Conservation (phyloP, 2,113 vertebrate genomes). For the Mellivora capensis region DNA sequence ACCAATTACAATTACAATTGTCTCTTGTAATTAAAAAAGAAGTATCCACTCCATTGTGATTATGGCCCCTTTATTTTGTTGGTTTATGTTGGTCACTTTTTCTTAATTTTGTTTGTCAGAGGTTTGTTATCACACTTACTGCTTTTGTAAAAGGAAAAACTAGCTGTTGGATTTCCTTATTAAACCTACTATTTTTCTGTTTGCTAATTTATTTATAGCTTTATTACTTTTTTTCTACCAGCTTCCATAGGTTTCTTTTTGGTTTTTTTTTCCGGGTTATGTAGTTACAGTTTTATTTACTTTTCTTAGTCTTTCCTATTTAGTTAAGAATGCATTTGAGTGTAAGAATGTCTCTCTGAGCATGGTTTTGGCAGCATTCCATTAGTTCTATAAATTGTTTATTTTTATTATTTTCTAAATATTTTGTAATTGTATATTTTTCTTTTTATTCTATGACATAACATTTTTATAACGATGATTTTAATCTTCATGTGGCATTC, state of each 20-base stretch:
- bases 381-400: not conserved
- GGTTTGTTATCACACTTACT: not conserved
- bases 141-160: not conserved
- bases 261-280: not conserved
- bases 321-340: not conserved
- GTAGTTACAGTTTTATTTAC: not conserved
- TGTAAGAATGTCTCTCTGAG: constrained; percentile 14
- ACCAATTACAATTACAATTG: no score
- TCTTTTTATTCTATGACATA: not conserved
- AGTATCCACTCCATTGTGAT: not conserved
- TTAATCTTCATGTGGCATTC: constrained; percentile 11
- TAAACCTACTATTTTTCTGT: not conserved
- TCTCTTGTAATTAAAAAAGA: not conserved
- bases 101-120: constrained; percentile 11
- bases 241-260: not conserved
- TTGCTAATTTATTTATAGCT: not conserved
- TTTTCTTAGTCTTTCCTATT: not conserved
- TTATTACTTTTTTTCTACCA: not conserved
- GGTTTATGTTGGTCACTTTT: not conserved
- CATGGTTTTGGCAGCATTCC: constrained; percentile 18
- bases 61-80: not conserved
- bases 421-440: constrained; percentile 21
- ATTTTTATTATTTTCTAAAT: constrained; percentile 55
- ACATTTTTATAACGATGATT: constrained; percentile 47
- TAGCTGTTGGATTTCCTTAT: not conserved